Evolutionary conservation across 2,888 invertebrate genomes (phyloP).

Genomic region (Odontomyia ornata): DNA sequence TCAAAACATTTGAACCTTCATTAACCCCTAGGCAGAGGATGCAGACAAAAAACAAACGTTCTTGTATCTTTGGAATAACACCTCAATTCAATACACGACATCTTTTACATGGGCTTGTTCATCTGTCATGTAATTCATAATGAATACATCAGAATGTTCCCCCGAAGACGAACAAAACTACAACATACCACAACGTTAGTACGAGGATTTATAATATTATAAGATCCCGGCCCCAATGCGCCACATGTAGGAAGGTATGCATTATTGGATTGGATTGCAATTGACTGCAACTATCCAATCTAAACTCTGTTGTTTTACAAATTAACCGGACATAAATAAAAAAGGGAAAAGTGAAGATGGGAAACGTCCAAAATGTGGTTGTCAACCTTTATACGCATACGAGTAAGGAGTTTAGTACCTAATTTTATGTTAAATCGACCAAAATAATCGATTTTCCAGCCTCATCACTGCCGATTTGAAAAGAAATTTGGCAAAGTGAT

Average conservation of each 20-base stretch:
- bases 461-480: no score
- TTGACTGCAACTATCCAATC: conserved; percentile 37
- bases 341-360: conserved; percentile 5
- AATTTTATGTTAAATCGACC: no score
- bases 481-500: no score
- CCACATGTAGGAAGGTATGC: background rate
- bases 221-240: background rate
- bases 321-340: conserved; percentile 19
- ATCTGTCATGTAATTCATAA: conserved; percentile 39
- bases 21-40: conserved; percentile 25
- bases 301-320: conserved; percentile 17
- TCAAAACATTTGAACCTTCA: conserved; percentile 33
- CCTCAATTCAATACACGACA: conserved; percentile 38
- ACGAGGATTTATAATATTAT: background rate
- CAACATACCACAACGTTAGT: background rate
- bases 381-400: background rate
- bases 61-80: conserved; percentile 23
- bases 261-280: conserved; percentile 31
- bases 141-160: conserved; percentile 38
- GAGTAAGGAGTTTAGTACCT: no score
- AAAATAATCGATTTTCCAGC: no score
- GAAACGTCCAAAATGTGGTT: background rate
- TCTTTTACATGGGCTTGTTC: conserved; percentile 38
- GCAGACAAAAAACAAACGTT: background rate
- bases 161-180: background rate